Conservation (phyloP, 1,140 invertebrate genomes). For the Drosophila serrata region DNA sequence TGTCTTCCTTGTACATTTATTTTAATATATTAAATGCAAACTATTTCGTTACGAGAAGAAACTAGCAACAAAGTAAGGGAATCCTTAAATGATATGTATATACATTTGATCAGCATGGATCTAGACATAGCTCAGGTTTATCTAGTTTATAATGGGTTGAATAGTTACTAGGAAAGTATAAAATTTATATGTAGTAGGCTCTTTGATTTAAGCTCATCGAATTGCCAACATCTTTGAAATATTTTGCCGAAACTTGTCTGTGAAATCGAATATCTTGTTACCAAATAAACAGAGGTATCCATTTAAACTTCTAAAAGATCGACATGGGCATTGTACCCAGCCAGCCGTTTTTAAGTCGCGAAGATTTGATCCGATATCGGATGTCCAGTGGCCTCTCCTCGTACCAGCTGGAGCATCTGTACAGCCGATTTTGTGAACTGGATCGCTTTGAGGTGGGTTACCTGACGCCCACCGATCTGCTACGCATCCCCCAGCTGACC, state of each 20-base stretch:
- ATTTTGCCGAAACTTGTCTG: neutral
- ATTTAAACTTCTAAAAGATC: neutral
- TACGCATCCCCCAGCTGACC: slow-evolving; percentile 60
- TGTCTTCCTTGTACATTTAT: neutral
- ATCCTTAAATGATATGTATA: too few species aligned
- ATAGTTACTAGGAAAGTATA: too few species aligned
- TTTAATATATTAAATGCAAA: neutral
- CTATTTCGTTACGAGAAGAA: neutral
- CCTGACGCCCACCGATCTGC: slow-evolving; percentile 62
- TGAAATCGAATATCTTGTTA: neutral
- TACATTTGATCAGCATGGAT: neutral
- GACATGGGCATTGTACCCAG: slow-evolving; percentile 1
- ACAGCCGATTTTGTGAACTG: slow-evolving; percentile 45
- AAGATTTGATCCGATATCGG: neutral
- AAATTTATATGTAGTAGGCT: too few species aligned
- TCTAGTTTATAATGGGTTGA: neutral
- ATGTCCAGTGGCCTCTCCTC: slow-evolving; percentile 22
- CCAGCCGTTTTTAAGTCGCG: neutral
- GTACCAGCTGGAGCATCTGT: slow-evolving; percentile 44
- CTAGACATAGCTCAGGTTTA: neutral
- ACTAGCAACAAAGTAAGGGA: too few species aligned
- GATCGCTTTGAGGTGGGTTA: slow-evolving; percentile 57
- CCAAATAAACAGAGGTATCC: neutral
- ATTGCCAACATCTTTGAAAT: neutral
- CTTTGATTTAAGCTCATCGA: too few species aligned